Evolutionary conservation across 2,797 vertebrate species (phyloP).

Genomic region (Anas bahamensis): DNA sequence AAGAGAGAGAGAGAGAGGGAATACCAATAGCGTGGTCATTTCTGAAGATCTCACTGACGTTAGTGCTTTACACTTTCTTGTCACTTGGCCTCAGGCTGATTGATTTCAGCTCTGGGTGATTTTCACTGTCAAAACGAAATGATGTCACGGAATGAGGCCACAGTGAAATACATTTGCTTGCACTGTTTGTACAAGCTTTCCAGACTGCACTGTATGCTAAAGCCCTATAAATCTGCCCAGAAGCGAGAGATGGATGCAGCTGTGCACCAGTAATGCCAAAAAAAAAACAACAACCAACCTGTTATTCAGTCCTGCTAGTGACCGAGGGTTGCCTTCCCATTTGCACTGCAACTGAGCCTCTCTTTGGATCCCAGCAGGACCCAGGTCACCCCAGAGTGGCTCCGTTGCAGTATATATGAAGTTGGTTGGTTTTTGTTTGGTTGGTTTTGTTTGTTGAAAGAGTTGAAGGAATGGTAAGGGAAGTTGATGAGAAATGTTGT

Average conservation of each 20-base stretch:
- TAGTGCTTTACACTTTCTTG: background rate
- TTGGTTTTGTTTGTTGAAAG: background rate
- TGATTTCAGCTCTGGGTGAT: background rate
- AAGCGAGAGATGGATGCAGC: background rate
- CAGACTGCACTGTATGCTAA: background rate
- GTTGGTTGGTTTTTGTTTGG: background rate
- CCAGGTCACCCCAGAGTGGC: background rate
- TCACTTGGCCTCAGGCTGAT: background rate
- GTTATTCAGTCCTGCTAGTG: background rate
- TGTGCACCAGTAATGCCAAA: background rate
- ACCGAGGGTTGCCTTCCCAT: background rate
- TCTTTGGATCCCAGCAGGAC: background rate
- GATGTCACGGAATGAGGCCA: background rate
- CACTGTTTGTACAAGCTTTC: background rate
- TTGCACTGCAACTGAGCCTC: background rate
- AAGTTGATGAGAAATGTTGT: background rate
- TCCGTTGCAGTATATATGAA: background rate
- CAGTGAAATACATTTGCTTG: background rate
- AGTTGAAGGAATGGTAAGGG: background rate
- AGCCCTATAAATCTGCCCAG: constrained; percentile 15
- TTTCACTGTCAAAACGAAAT: background rate
- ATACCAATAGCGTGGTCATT: accelerated
- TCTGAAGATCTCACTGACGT: background rate
- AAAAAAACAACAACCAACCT: background rate
- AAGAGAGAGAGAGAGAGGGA: background rate